Percentiles rank a stretch among this genome's conserved stretches.
These are phyloP conservation scores for Rana temporaria DNA, from an alignment of 2,113 vertebrate species.

Conservation along the genomic window DNA sequence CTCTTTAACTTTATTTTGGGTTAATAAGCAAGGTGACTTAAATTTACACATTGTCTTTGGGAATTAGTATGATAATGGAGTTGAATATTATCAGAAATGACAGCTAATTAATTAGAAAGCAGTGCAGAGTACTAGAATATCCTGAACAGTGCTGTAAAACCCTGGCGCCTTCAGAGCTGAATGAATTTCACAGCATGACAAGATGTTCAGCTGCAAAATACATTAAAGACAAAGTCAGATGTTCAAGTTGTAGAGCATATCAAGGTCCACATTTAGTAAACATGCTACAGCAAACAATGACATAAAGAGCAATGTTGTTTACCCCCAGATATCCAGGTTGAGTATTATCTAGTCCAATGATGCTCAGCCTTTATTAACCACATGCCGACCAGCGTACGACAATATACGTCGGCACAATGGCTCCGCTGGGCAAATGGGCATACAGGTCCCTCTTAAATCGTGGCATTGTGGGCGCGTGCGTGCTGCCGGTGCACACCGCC, in stretches of 20 bases:
- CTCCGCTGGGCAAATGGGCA: no score
- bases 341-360: no score
- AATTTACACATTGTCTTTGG: conserved; percentile 19
- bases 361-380: no score
- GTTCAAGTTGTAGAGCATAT: neutral
- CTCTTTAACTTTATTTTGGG: neutral
- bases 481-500: no score
- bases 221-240: neutral
- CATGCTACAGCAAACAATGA: no score
- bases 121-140: neutral
- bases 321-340: no score
- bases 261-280: no score
- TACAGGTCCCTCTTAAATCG: no score
- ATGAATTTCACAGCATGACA: neutral
- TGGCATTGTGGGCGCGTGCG: no score
- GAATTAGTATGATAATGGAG: conserved; percentile 31
- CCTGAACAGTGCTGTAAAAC: neutral
- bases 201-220: neutral
- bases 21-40: conserved; percentile 17
- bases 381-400: no score
- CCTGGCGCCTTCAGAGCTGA: neutral
- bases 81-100: conserved; percentile 20
- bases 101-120: conserved; percentile 31
- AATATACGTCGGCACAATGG: no score
- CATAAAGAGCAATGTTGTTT: no score